Evolutionary conservation across 2,888 invertebrate species (phyloP), one percentile per base, ranked within the genome.

Genomic region (Hyalella azteca): DNA sequence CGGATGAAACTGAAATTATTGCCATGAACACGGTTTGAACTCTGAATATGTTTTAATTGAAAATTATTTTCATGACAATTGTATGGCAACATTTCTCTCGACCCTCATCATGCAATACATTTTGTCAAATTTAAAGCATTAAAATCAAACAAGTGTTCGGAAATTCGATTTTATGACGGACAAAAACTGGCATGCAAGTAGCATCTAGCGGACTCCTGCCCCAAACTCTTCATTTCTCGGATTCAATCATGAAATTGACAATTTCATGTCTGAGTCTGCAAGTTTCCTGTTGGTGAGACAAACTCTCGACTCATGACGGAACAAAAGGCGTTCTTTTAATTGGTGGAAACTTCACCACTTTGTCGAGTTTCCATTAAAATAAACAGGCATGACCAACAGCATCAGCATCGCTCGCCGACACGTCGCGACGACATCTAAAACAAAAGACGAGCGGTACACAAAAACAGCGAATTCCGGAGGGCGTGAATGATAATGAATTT

Each of bases 401-500:
- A 66, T 66, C 66, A 29, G 66, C 66, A 66, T 66, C 66, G 66
- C 66, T 66, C 66, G 36, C 66, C 13, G 36, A 66, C 66, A 36
- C 36, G 29, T 66, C 36, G 29, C 66, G 36, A 66, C 66, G 66
- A 66, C 66, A 66, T 29, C 66, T 66, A 36, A 66, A 66, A 66
- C 66, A 66, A 66, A 66, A 66, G 66, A 36, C 32, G 66, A 66
- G n/a, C 36, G 66, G 13, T 36, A 36, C 66, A 66, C n/a, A 66
- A 66, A 66, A 66, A 66, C 36, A 11, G 66, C 66, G n/a, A 36
- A 32, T 29, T 32, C 7, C 66, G 66, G 66, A 36, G 36, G 66
- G 66, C 66, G 66, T 66, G 66, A 32, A 66, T 66, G 66, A 66
- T 66, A 66, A 66, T 66, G 66, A 66, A 66, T 66, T 66, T 66